Percentiles rank a stretch among this genome's conserved stretches.
These are phyloP conservation scores for Chirona hameri DNA, from an alignment of 2,888 invertebrate species.

Conservation along the genomic window DNA sequence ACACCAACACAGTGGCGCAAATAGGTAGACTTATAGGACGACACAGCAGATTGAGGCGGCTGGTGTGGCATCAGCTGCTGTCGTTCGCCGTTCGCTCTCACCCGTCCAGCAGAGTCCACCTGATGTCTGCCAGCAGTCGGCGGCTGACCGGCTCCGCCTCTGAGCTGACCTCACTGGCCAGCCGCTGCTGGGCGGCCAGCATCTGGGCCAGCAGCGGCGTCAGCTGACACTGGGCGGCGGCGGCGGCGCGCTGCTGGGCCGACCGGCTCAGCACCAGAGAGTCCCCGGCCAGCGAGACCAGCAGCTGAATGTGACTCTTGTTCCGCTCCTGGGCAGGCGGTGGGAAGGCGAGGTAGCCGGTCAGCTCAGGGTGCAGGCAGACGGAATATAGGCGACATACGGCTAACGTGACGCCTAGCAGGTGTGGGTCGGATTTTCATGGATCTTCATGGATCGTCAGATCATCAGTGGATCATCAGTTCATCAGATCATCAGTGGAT, in stretches of 20 bases:
- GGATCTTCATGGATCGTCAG: too few species aligned
- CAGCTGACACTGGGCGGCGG: constrained; percentile 2
- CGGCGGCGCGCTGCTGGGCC: constrained; percentile 8
- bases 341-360: neutral
- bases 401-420: too few species aligned
- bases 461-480: too few species aligned
- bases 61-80: too few species aligned
- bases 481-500: too few species aligned
- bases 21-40: too few species aligned
- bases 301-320: constrained; percentile 8
- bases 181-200: neutral
- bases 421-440: too few species aligned
- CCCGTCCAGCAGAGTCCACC: neutral
- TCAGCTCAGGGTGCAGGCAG: neutral
- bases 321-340: neutral
- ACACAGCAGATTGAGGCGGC: too few species aligned
- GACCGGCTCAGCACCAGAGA: neutral
- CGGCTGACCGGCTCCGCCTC: neutral
- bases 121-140: neutral
- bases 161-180: neutral
- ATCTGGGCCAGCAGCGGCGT: neutral
- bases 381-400: too few species aligned
- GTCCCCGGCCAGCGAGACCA: neutral
- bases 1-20: too few species aligned
- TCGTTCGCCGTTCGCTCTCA: too few species aligned